These are phyloP conservation scores for Podarcis siculus DNA, from an alignment of 2,797 vertebrate genomes.

Conservation along the genomic window DNA sequence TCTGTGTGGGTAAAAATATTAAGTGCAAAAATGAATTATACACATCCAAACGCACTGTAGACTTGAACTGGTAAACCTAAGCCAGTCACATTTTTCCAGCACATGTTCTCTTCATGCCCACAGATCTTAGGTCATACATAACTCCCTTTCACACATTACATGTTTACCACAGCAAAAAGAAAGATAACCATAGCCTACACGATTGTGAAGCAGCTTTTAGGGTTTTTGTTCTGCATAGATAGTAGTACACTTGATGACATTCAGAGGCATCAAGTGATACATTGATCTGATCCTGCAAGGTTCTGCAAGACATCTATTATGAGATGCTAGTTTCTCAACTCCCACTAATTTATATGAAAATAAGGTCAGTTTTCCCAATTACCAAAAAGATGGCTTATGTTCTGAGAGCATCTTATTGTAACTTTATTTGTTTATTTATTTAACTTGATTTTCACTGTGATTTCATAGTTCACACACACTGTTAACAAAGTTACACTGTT, in stretches of 20 bases:
- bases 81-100: not conserved
- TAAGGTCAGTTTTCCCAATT: not conserved
- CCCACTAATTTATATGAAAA: not conserved
- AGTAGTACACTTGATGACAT: not conserved
- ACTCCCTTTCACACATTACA: not conserved
- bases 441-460: no score
- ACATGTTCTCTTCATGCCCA: not conserved
- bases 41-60: not conserved
- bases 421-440: no score
- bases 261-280: not conserved
- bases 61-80: not conserved
- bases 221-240: not conserved
- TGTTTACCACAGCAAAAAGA: not conserved
- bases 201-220: not conserved
- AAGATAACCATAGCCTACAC: not conserved
- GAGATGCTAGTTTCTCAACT: not conserved
- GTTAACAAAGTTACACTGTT: no score
- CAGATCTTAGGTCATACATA: not conserved
- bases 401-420: not conserved
- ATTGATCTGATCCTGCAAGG: not conserved
- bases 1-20: not conserved
- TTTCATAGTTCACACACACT: no score
- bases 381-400: not conserved
- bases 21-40: not conserved
- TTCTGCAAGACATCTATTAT: not conserved